Percentiles rank a stretch among this genome's conserved stretches.
phyloP scores from a whole-genome alignment of 2,113 vertebrate genomes.

The Galbula dea region DNA sequence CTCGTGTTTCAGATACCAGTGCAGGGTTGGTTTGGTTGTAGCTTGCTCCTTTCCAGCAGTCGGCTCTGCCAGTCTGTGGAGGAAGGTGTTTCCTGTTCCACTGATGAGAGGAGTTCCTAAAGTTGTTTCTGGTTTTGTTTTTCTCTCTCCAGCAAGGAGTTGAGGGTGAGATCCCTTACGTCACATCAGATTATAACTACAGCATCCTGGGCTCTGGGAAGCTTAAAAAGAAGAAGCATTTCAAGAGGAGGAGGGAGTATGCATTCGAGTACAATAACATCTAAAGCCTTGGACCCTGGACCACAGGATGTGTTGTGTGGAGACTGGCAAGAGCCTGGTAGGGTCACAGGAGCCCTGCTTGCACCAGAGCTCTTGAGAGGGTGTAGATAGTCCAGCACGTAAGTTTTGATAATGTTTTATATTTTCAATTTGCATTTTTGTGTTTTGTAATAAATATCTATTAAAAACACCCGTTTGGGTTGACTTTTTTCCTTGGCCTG shows the following conservation, averaged over 20 bases:
- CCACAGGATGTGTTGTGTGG: neutral
- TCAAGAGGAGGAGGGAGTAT: constrained; percentile 33
- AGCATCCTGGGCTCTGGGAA: constrained; percentile 83
- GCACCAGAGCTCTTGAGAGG: neutral
- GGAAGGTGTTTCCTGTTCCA: accelerated
- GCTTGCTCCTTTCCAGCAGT: neutral
- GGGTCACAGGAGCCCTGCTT: neutral
- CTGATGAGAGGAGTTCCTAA: accelerated
- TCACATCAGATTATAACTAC: constrained; percentile 88
- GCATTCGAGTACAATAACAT: neutral
- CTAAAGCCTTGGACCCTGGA: neutral
- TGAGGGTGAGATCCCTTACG: constrained; percentile 83
- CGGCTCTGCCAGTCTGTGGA: too few species aligned
- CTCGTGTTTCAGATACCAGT: neutral
- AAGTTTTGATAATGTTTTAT: neutral
- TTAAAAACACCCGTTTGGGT: neutral
- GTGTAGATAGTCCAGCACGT: accelerated
- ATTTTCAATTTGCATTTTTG: neutral
- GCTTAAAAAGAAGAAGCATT: constrained; percentile 75
- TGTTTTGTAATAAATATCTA: constrained; percentile 44
- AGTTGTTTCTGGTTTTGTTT: neutral
- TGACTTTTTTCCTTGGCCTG: neutral
- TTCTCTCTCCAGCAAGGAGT: constrained; percentile 73
- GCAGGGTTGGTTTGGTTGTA: neutral
- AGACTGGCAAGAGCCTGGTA: neutral